Conservation (phyloP, 2,113 vertebrate species). For the Stercorarius parasiticus region DNA sequence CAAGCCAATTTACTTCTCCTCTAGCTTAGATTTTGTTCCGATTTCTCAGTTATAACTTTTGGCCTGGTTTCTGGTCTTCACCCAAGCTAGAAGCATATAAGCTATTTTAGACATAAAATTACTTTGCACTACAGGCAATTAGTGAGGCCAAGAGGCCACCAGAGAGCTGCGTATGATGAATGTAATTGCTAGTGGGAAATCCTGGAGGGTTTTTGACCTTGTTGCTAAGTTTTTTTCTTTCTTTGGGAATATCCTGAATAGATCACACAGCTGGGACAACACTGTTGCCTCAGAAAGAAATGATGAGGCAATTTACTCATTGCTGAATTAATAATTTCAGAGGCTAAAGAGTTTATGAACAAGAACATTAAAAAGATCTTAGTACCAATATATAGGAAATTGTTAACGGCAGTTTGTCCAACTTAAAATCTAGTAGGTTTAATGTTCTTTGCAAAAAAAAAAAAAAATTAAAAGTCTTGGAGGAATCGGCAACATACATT, state of each 20-base stretch:
- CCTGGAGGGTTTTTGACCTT: conserved; percentile 6
- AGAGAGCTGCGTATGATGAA: conserved; percentile 1
- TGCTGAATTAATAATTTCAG: not conserved
- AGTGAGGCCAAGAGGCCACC: conserved; percentile 12
- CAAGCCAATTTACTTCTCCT: not conserved
- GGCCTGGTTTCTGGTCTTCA: not conserved
- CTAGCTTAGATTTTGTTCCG: not conserved
- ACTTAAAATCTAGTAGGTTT: not conserved
- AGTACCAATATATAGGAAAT: not conserved
- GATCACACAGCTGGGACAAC: not conserved
- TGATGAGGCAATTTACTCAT: not conserved
- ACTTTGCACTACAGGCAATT: conserved; percentile 19
- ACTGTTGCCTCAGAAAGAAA: not conserved
- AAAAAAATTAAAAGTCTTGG: not conserved
- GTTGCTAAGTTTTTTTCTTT: not conserved
- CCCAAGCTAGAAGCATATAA: not conserved
- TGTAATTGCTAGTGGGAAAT: conserved; percentile 18
- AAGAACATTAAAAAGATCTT: not conserved
- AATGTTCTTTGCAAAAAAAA: not conserved
- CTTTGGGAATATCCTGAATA: conserved; percentile 15
- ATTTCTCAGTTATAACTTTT: not conserved
- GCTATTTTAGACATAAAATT: conserved; percentile 11
- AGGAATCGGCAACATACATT: not conserved
- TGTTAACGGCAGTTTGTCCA: not conserved
- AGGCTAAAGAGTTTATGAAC: not conserved